phyloP scores from a whole-genome alignment of 2,888 invertebrate genomes.

The Clostera curtula region DNA sequence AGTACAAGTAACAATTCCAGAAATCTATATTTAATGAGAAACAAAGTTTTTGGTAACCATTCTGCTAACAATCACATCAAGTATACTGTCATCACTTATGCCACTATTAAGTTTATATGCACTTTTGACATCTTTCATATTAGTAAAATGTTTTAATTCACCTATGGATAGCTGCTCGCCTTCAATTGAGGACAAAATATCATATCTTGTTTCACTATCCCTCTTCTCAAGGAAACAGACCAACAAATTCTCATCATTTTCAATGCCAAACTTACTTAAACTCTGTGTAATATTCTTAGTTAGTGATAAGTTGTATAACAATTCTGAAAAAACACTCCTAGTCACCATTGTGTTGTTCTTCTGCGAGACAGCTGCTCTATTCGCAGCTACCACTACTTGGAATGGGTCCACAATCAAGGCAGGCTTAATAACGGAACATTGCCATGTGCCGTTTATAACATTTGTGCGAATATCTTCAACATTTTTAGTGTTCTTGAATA shows the following conservation, averaged over 20 bases:
- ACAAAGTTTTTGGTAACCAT: slow-evolving; percentile 79
- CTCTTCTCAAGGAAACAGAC: slow-evolving; percentile 43
- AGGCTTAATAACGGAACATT: slow-evolving; percentile 78
- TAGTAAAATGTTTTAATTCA: slow-evolving; percentile 57
- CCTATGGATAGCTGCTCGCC: slow-evolving; percentile 70
- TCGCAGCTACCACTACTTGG: slow-evolving; percentile 78
- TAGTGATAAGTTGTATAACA: slow-evolving; percentile 79
- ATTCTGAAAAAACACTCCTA: slow-evolving; percentile 77
- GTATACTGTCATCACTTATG: slow-evolving; percentile 50
- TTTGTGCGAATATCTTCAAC: slow-evolving; percentile 67
- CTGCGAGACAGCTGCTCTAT: slow-evolving; percentile 75
- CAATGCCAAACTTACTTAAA: slow-evolving; percentile 78
- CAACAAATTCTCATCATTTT: slow-evolving; percentile 38
- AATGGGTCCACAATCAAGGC: slow-evolving; percentile 74
- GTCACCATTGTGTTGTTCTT: slow-evolving; percentile 71
- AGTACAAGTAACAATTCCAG: no score
- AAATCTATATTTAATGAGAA: slow-evolving; percentile 39
- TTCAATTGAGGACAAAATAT: slow-evolving; percentile 62
- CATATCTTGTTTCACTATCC: slow-evolving; percentile 30
- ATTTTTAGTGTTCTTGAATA: slow-evolving; percentile 77
- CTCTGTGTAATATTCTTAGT: slow-evolving; percentile 82
- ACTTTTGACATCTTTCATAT: slow-evolving; percentile 68
- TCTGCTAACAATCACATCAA: slow-evolving; percentile 78
- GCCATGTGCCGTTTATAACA: slow-evolving; percentile 70
- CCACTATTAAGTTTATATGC: slow-evolving; percentile 75